These are phyloP conservation scores for Onchidella celtica DNA, from an alignment of 2,888 invertebrate genomes.

Conservation along the genomic window DNA sequence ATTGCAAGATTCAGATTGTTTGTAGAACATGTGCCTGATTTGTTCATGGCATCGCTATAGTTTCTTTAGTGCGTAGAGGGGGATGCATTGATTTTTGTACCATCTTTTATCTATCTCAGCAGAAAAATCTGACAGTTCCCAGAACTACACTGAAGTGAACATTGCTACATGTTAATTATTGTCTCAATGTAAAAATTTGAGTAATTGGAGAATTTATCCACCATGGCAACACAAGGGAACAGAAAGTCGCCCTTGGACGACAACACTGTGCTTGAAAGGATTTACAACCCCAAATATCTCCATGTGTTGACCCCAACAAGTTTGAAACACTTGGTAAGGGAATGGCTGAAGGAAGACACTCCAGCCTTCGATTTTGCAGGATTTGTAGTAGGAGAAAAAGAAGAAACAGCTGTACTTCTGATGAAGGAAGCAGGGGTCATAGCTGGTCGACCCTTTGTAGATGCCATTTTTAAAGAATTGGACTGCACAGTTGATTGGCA, in stretches of 20 bases:
- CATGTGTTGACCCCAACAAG: constrained; percentile 77
- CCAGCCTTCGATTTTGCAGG: constrained; percentile 79
- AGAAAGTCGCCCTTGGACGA: neutral
- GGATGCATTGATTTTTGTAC: no score
- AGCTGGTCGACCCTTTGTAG: constrained; percentile 80
- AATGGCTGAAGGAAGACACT: constrained; percentile 78
- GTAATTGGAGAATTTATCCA: no score
- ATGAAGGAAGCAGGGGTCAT: constrained; percentile 78
- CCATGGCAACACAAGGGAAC: no score
- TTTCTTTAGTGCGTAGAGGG: no score
- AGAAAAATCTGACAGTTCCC: no score
- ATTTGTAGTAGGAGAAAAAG: constrained; percentile 77
- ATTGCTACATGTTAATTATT: no score
- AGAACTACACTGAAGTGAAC: no score
- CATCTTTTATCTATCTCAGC: no score
- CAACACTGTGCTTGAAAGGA: constrained; percentile 48
- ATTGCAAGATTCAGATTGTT: no score
- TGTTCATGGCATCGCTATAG: no score
- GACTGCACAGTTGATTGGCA: constrained; percentile 78
- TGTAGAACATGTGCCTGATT: no score
- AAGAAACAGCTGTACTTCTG: constrained; percentile 73
- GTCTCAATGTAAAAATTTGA: no score
- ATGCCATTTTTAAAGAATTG: constrained; percentile 79
- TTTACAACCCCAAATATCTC: constrained; percentile 59
- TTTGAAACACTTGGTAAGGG: constrained; percentile 70